Evolutionary conservation across 2,888 invertebrate genomes (phyloP).

Genomic region (Dynastes tityus): DNA sequence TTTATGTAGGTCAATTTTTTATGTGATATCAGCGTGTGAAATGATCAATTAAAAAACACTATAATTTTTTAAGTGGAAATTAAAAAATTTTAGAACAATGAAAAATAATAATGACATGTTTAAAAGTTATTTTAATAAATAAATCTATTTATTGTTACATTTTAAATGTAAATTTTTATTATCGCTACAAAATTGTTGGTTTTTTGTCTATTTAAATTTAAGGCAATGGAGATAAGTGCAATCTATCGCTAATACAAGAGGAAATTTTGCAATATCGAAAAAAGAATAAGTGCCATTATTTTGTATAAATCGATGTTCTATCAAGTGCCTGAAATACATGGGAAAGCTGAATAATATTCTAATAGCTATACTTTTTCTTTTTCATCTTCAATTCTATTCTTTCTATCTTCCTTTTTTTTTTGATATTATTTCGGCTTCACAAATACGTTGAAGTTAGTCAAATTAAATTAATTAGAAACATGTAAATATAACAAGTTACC

Average conservation of each 20-base stretch:
- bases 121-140: not conserved
- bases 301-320: conserved; percentile 20
- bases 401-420: conserved; percentile 18
- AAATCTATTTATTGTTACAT: conserved; percentile 15
- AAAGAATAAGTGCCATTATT: conserved; percentile 38
- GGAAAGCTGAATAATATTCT: conserved; percentile 3
- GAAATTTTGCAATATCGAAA: conserved; percentile 38
- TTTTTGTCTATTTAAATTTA: not conserved
- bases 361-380: not conserved
- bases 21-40: conserved; percentile 39
- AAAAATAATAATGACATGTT: not conserved
- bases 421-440: conserved; percentile 31
- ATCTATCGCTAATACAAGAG: not conserved
- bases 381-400: conserved; percentile 1
- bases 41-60: conserved; percentile 3
- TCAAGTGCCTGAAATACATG: conserved; percentile 33
- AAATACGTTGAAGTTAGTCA: conserved; percentile 13
- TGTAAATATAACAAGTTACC: conserved; percentile 51
- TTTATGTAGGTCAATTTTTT: conserved; percentile 38
- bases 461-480: conserved; percentile 12
- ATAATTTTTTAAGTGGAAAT: not conserved
- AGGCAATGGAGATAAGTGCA: conserved; percentile 41
- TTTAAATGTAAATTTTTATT: conserved; percentile 8
- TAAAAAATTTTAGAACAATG: too few species aligned
- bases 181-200: not conserved